These are phyloP conservation scores for Cydia pomonella DNA, from an alignment of 1,140 invertebrate species.

Conservation along the genomic window DNA sequence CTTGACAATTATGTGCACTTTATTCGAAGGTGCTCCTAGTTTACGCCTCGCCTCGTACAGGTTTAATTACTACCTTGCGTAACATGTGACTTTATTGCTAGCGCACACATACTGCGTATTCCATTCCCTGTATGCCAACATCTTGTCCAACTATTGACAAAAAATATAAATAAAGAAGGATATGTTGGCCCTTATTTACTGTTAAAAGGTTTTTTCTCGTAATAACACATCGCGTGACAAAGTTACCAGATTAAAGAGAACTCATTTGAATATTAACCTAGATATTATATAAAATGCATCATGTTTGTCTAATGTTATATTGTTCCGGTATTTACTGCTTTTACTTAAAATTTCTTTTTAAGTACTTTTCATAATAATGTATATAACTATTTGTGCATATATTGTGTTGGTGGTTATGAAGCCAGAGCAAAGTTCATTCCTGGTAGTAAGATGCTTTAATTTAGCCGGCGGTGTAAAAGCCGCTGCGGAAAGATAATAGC, in stretches of 20 bases:
- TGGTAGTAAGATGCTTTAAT: conserved; percentile 55
- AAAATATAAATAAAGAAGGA: not conserved
- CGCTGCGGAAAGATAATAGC: conserved; percentile 58
- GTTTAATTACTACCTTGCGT: conserved; percentile 15
- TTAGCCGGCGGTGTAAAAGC: conserved; percentile 48
- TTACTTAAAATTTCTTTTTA: no score
- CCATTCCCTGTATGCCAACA: not conserved
- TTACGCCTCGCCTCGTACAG: conserved; percentile 42
- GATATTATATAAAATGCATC: not conserved
- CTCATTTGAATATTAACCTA: not conserved
- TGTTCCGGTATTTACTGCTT: not conserved
- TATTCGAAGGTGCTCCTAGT: conserved; percentile 53
- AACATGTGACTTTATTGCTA: conserved; percentile 21
- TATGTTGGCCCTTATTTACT: not conserved
- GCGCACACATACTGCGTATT: not conserved
- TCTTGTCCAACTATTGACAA: not conserved
- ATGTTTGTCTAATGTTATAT: not conserved
- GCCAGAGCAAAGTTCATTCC: conserved; percentile 37
- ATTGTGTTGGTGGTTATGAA: not conserved
- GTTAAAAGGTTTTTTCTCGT: not conserved
- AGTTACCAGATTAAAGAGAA: not conserved
- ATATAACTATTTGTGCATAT: not conserved
- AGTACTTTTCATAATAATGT: not conserved
- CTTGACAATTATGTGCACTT: conserved; percentile 69
- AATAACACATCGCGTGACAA: not conserved